Conservation (phyloP, 2,888 invertebrate species). For the Conus canariensis region DNA sequence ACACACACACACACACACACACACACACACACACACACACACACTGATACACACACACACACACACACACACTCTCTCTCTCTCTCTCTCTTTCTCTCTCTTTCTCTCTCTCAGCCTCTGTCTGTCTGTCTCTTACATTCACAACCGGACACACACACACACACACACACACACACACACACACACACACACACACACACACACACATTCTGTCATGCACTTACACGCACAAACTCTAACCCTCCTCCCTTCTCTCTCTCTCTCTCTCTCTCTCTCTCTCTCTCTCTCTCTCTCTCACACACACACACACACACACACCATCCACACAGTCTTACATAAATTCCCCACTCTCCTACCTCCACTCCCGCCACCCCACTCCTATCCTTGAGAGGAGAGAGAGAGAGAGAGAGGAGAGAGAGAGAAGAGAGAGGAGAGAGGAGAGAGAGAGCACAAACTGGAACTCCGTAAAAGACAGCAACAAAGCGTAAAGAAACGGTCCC, state of each 20-base stretch:
- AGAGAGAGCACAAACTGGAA: neutral
- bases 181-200: neutral
- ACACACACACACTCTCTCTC: neutral
- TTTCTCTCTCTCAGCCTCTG: neutral
- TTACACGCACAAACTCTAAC: neutral
- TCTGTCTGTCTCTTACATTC: constrained; percentile 10
- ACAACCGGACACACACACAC: constrained; percentile 12
- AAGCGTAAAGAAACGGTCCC: too few species aligned
- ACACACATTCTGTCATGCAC: neutral
- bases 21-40: too few species aligned
- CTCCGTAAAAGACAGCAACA: neutral
- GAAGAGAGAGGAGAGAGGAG: neutral
- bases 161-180: neutral
- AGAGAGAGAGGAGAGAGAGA: neutral
- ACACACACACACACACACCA: too few species aligned
- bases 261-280: neutral
- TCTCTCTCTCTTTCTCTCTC: neutral
- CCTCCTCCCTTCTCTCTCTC: neutral
- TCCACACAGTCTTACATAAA: too few species aligned
- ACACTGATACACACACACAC: too few species aligned
- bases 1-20: neutral
- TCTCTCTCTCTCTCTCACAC: too few species aligned
- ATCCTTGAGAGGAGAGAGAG: neutral
- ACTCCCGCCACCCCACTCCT: too few species aligned
- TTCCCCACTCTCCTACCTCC: too few species aligned